Base-by-base conservation (phyloP, 2,888 invertebrate species). In the Heterodera filipjevi region DNA sequence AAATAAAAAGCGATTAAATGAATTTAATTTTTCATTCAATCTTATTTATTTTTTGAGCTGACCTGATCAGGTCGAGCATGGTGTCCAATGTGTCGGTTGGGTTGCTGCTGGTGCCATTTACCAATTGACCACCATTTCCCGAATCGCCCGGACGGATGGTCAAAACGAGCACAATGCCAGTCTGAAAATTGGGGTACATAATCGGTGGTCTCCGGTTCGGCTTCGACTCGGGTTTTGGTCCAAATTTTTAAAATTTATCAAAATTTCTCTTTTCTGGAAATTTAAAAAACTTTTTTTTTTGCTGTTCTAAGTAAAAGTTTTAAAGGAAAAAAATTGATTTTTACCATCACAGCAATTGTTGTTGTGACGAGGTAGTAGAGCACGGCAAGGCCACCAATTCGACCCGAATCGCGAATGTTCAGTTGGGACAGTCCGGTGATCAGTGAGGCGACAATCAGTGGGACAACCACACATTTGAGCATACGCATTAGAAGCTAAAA, bases 391-490 rank as follows among this genome's bases (percentile, higher is more conserved):
- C 91, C 87, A 14, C 93, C 93, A 91, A 93, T 93, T 85, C 92
- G 91, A 39, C 93, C 93, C 44, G 92, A 92, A 72, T 92, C 71
- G 44, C 27, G 49, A 32, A 66, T 49, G 66, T 68, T 72, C 32
- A 46, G 22, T 3, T 33, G 66, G 27, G 71, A 35, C 73, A 59
- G 14, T 92, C 92, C 92, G 84, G 92, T 91, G 77, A 93, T 92
- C 75, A 93, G 90, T 76, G 92, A 92, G 49, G 92, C 92, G 68
- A 93, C 79, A 84, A 93, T 92, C 75, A 93, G 91, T 10, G 93
- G 93, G 39, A 93, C 90, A 83, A 93, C 93, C 84, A 93, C 91
- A 92, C 93, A 92, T 89, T 93, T 93, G 78, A 93, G 90, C 89
- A 92, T 91, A 79, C 92, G 90, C 92, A 93, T 92, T 78, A 93